These are phyloP conservation scores for Lagodon rhomboides DNA, from an alignment of 2,797 vertebrate species.

Conservation along the genomic window DNA sequence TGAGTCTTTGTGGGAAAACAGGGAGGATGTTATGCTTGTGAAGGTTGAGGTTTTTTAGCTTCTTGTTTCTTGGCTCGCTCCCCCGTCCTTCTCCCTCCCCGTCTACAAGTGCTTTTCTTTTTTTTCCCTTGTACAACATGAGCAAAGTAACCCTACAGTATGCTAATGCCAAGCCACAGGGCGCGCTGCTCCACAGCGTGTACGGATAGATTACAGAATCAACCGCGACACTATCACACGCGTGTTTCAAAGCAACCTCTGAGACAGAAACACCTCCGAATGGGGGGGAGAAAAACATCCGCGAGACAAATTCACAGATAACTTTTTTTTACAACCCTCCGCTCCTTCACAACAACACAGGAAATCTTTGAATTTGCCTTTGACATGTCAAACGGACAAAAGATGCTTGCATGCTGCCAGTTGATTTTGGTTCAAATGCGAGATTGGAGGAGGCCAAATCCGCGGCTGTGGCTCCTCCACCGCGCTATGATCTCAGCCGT, in stretches of 20 bases:
- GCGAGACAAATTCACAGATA: slow-evolving; percentile 58
- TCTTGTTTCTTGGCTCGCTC: slow-evolving; percentile 55
- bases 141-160: slow-evolving; percentile 64
- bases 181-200: slow-evolving; percentile 62
- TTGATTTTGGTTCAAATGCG: slow-evolving; percentile 62
- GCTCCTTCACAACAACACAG: slow-evolving; percentile 47
- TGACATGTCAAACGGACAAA: slow-evolving; percentile 67
- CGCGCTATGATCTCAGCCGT: slow-evolving; percentile 66
- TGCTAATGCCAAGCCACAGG: slow-evolving; percentile 75
- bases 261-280: slow-evolving; percentile 57
- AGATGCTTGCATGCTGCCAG: slow-evolving; percentile 57
- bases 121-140: slow-evolving; percentile 57
- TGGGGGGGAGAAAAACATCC: slow-evolving; percentile 40
- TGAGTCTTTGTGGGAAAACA: slow-evolving; percentile 80
- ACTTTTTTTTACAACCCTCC: slow-evolving; percentile 54
- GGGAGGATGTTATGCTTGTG: slow-evolving; percentile 75
- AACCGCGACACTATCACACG: slow-evolving; percentile 56
- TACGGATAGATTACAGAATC: slow-evolving; percentile 71
- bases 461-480: slow-evolving; percentile 52
- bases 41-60: slow-evolving; percentile 76
- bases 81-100: slow-evolving; percentile 35
- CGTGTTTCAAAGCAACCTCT: slow-evolving; percentile 63
- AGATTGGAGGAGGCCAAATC: slow-evolving; percentile 64
- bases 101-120: slow-evolving; percentile 64
- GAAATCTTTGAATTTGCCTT: slow-evolving; percentile 67